Conservation (phyloP, 2,888 invertebrate genomes). For the Drosophila limbata region DNA sequence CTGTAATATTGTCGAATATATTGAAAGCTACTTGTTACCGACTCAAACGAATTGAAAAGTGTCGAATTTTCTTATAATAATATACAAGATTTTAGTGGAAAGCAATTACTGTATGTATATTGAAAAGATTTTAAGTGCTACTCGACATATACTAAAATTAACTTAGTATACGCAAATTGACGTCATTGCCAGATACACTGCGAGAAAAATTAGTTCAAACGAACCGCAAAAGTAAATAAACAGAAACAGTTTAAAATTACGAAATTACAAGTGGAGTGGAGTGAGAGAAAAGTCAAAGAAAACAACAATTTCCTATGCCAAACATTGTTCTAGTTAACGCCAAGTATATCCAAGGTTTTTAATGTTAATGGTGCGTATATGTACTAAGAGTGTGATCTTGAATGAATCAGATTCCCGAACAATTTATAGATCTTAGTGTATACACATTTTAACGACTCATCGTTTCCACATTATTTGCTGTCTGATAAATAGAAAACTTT, state of each 20-base stretch:
- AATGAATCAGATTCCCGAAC: slow-evolving; percentile 57
- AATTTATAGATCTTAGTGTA: slow-evolving; percentile 27
- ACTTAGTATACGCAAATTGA: slow-evolving; percentile 57
- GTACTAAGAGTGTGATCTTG: slow-evolving; percentile 45
- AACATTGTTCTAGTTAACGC: slow-evolving; percentile 57
- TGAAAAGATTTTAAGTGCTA: slow-evolving; percentile 28
- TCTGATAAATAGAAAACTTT: slow-evolving; percentile 30
- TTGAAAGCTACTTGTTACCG: slow-evolving; percentile 37
- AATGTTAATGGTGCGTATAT: slow-evolving; percentile 81
- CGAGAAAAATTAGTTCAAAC: slow-evolving; percentile 49
- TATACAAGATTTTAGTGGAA: slow-evolving; percentile 26
- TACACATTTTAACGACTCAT: slow-evolving; percentile 56
- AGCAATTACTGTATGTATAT: slow-evolving; percentile 37
- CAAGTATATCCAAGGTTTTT: slow-evolving; percentile 74
- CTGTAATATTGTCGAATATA: slow-evolving; percentile 38
- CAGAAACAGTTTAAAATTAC: slow-evolving; percentile 45
- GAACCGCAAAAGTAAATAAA: slow-evolving; percentile 58
- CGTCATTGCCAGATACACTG: slow-evolving; percentile 73
- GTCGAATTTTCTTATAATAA: slow-evolving; percentile 7
- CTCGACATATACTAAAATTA: slow-evolving; percentile 42
- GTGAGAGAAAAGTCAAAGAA: slow-evolving; percentile 41
- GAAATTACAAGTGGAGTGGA: slow-evolving; percentile 62
- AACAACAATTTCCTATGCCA: slow-evolving; percentile 46
- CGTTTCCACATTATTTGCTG: slow-evolving; percentile 51
- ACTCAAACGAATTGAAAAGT: slow-evolving; percentile 15